Evolutionary conservation across 2,797 vertebrate genomes (phyloP), one percentile per base, ranked within the genome.

Genomic region (Gambusia yucatana): DNA sequence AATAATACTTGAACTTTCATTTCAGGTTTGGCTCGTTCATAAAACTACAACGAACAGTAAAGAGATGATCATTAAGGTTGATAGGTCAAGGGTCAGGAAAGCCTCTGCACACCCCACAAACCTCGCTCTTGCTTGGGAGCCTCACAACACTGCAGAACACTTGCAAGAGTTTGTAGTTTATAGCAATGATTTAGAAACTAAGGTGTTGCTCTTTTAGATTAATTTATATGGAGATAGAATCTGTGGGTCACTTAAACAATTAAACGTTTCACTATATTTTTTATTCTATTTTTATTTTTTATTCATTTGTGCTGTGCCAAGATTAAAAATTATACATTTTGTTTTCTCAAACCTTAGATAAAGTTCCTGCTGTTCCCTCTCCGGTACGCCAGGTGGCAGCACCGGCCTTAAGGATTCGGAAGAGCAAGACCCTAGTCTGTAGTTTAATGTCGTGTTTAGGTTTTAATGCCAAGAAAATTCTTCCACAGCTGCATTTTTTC

Each of bases 331-430:
- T 0, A 10, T 25, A 1, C 1, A 25, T 52, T 25, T 52, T 25
- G 8, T 39, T 8, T 39, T 8, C 5, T 61, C 30, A 30, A 57
- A 17, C 0, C 17, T 39, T 11, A 10, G 20, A 36, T 65, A 36
- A 39, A 41, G 3, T 10, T 41, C 39, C 11, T 25, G 22, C 39
- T 6, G 9, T 33, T 6, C 63, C 8, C 13, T 5, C 39, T 69
- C 39, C 65, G 65, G 22, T 14, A 1, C 65, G 65, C 65, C 13
- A 69, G 65, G 65, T n/a, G 65, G 65, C 65, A 69, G 65, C 65
- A 69, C 20, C 4, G 20, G 10, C 65, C 65, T 20, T 10, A 39
- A 67, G 7, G 50, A 9, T 25, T 52, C 25, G 9, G 0, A 41
- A 14, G 10, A 69, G 25, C 22, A 43, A 69, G 1, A 69, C 47